phyloP scores from a whole-genome alignment of 2,888 invertebrate genomes.

The Pachydiplax longipennis region DNA sequence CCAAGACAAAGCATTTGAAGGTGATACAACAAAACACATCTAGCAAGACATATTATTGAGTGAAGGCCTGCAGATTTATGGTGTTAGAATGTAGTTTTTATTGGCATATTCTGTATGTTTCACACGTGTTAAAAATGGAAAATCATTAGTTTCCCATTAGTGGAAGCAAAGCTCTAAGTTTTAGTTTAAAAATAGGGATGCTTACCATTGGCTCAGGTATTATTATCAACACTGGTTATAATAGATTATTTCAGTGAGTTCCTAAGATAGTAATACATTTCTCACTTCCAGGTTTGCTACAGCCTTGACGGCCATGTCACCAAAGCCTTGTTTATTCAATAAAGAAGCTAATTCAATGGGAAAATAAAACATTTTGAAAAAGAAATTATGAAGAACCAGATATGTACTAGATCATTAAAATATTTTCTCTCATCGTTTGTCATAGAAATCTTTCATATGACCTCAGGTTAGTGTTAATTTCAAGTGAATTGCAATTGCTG shows the following conservation, averaged over 20 bases:
- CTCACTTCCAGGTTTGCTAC: conserved; percentile 18
- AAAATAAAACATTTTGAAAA: neutral
- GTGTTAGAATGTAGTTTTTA: neutral
- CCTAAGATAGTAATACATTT: neutral
- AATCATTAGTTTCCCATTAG: neutral
- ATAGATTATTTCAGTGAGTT: neutral
- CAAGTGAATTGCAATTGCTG: conserved; percentile 43
- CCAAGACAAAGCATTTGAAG: conserved; percentile 5
- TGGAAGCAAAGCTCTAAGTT: conserved; percentile 2
- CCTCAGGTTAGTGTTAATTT: neutral
- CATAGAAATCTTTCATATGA: neutral
- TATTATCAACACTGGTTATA: neutral
- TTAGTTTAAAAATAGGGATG: conserved; percentile 13
- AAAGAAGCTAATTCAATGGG: neutral
- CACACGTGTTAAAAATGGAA: neutral
- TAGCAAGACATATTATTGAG: neutral
- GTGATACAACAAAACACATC: neutral
- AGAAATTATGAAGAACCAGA: neutral
- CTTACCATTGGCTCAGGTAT: conserved; percentile 35
- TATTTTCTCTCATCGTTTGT: neutral
- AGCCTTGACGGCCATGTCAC: conserved; percentile 12
- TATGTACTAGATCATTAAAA: neutral
- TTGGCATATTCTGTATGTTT: neutral
- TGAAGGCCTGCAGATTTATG: neutral
- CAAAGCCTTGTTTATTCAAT: neutral